Base-by-base conservation (phyloP, 2,113 vertebrate genomes). In the Equus quagga region DNA sequence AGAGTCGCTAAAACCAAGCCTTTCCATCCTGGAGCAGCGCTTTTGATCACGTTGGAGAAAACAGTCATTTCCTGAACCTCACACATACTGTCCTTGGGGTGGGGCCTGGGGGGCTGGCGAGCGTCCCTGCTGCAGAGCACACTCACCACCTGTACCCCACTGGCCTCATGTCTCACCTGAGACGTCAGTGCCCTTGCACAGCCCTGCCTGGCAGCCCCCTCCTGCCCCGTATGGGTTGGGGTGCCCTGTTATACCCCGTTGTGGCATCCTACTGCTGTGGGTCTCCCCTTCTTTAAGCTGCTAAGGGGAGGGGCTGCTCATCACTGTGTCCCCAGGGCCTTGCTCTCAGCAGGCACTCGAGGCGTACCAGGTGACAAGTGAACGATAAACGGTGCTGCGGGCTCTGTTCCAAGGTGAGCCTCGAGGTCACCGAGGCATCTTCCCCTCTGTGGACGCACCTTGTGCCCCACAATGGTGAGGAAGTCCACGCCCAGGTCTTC, bases 381-480 rank as follows among this genome's bases (percentile, higher is more conserved):
- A 9, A 9, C 4, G 21, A 3, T 3, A 2, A 14, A 12, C 0
- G 1, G 51, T 1, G 14, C 33, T 1, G 6, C 1, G 8, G 51
- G 67, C 5, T 33, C 82, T 19, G 19, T n/a, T 41, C 28, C 1
- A 5, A 1, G 24, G 12, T 9, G 46, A 84, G 44, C 79, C 58
- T 17, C 1, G 6, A 1, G 3, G 31, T 0, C 17, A 8, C 8
- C 2, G 1, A 10, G 58, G 33, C 1, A 0, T 17, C 67, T 41
- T 41, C 36, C 36, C 58, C 19, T 2, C 15, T 21, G 7, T 2
- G 10, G 26, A 58, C 33, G 0, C 82, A 99, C 99, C 99, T 99
- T 99, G 98, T 99, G 99, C 26, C 99, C 99, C 80, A 99, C 99
- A 0, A 99, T 97, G 12, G 99, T 99, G 67, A 99, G 99, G 96